A percentile compares a stretch with the other conserved stretches of the same genome.
Conservation (phyloP, 2,888 invertebrate genomes). For the Drymonia ruficornis region DNA sequence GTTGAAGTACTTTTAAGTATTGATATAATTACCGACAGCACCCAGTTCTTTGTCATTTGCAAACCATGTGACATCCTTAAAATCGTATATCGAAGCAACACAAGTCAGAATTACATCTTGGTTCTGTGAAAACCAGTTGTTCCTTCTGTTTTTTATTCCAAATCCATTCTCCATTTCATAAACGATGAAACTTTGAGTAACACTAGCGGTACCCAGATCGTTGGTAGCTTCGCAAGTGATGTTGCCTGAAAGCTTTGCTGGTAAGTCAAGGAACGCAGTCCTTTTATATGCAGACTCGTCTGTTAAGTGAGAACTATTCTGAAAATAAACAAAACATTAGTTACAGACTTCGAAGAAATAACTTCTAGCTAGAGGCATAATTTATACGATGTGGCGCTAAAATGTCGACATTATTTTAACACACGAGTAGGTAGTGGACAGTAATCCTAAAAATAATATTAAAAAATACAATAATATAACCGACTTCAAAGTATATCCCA, state of each 20-base stretch:
- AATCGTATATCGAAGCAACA: slow-evolving; percentile 65
- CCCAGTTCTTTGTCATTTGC: slow-evolving; percentile 33
- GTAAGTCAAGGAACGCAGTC: slow-evolving; percentile 47
- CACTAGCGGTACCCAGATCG: neutral
- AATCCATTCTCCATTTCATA: slow-evolving; percentile 66
- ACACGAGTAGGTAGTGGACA: no score
- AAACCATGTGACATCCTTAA: slow-evolving; percentile 60
- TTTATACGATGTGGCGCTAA: no score
- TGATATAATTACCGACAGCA: slow-evolving; percentile 39
- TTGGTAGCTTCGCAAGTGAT: slow-evolving; percentile 62
- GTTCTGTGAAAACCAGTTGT: slow-evolving; percentile 58
- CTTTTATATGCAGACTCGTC: slow-evolving; percentile 43
- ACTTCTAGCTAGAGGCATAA: no score
- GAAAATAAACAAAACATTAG: slow-evolving; percentile 1
- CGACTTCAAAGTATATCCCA: no score
- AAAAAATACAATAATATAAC: no score
- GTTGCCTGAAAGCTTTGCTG: slow-evolving; percentile 47
- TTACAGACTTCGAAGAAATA: no score
- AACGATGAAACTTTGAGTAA: slow-evolving; percentile 47
- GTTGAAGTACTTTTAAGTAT: no score
- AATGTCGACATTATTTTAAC: no score
- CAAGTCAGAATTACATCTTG: slow-evolving; percentile 55
- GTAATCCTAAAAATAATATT: no score
- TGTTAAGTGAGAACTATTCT: slow-evolving; percentile 32
- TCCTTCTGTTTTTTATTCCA: slow-evolving; percentile 50